Conservation (phyloP, 2,888 invertebrate genomes). For the Rotaria magnacalcarata region DNA sequence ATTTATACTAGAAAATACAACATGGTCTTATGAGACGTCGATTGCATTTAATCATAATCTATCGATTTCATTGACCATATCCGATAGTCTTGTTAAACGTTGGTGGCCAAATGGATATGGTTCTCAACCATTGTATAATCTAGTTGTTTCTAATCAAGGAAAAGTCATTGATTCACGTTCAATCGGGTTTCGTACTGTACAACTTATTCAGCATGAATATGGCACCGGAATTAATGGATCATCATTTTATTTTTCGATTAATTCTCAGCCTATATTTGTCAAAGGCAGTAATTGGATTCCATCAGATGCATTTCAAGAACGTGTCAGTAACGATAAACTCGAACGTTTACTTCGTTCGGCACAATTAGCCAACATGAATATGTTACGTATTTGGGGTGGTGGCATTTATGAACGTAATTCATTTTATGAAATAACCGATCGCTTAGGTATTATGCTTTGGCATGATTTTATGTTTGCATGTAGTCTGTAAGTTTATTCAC, state of each 20-base stretch:
- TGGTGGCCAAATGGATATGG: constrained; percentile 68
- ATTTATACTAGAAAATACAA: not conserved
- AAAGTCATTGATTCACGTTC: not conserved
- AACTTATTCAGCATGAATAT: constrained; percentile 69
- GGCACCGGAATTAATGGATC: constrained; percentile 58
- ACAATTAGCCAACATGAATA: constrained; percentile 77
- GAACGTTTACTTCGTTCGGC: constrained; percentile 66
- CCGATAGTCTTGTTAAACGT: constrained; percentile 46
- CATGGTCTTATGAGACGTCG: not conserved
- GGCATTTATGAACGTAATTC: constrained; percentile 67
- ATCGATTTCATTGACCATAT: not conserved
- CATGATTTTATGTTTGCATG: constrained; percentile 97
- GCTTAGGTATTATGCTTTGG: constrained; percentile 86
- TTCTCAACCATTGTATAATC: constrained; percentile 69
- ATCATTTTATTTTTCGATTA: constrained; percentile 79
- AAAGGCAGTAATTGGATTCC: constrained; percentile 94
- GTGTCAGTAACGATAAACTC: constrained; percentile 64
- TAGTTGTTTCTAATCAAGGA: not conserved
- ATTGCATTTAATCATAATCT: not conserved
- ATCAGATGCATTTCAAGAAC: constrained; percentile 75
- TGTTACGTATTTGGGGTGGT: constrained; percentile 97
- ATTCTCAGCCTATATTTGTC: constrained; percentile 79
- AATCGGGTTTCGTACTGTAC: constrained; percentile 76
- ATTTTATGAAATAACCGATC: constrained; percentile 79
- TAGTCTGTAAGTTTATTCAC: constrained; percentile 63